Conservation (phyloP, 1,140 invertebrate genomes). For the Acromyrmex echinatior region DNA sequence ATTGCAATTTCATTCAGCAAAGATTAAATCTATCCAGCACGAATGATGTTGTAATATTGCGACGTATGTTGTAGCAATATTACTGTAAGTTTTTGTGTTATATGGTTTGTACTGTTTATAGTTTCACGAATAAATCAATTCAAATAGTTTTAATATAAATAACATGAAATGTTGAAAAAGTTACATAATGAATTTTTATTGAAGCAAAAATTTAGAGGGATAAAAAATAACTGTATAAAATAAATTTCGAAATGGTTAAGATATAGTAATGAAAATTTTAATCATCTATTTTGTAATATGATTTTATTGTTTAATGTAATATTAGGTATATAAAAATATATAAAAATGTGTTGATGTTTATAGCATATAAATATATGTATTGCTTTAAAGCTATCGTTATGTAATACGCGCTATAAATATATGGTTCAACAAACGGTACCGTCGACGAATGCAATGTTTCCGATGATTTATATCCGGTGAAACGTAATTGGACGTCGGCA, state of each 20-base stretch:
- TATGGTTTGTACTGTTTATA: background rate
- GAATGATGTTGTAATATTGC: no score
- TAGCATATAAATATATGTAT: conserved; percentile 37
- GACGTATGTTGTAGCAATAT: no score
- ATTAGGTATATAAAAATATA: no score
- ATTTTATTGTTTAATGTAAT: background rate
- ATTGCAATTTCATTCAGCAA: background rate
- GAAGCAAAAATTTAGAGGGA: background rate
- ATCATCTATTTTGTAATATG: background rate
- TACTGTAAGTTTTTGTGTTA: no score
- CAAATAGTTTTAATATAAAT: background rate
- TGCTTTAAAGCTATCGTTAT: conserved; percentile 11
- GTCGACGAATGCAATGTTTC: conserved; percentile 68
- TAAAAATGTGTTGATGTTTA: conserved; percentile 6
- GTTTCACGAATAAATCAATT: background rate
- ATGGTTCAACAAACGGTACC: conserved; percentile 45
- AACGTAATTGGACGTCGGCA: conserved; percentile 70
- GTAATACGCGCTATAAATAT: conserved; percentile 57
- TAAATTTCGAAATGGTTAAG: background rate
- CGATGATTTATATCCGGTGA: conserved; percentile 76
- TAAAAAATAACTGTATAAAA: background rate
- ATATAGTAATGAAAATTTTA: background rate
- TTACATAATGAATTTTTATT: background rate
- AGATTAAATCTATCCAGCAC: background rate
- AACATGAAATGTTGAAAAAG: background rate